These are phyloP conservation scores for Drosophila pandora DNA, from an alignment of 1,140 invertebrate genomes.

Conservation along the genomic window DNA sequence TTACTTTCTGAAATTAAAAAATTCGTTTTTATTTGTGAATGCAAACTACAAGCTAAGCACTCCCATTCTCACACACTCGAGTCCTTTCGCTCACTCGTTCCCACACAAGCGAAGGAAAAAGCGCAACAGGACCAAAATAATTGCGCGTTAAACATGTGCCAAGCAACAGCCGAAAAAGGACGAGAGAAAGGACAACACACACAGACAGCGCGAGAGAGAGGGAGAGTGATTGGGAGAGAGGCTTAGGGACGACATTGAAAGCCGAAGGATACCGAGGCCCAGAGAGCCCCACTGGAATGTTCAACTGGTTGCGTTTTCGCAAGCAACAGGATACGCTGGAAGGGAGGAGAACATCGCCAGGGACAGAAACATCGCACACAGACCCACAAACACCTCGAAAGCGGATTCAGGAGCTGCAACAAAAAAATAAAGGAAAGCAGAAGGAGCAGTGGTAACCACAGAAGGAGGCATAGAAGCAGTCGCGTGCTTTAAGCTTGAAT, in stretches of 20 bases:
- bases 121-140: conserved; percentile 82
- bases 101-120: conserved; percentile 50
- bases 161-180: conserved; percentile 58
- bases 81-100: conserved; percentile 15
- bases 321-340: conserved; percentile 80
- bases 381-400: neutral
- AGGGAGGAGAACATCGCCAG: conserved; percentile 66
- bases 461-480: conserved; percentile 39
- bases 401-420: neutral
- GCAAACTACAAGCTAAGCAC: conserved; percentile 42
- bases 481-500: conserved; percentile 81
- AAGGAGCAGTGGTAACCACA: conserved; percentile 18
- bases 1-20: no score
- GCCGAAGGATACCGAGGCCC: conserved; percentile 52
- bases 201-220: conserved; percentile 9
- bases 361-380: conserved; percentile 61
- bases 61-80: conserved; percentile 11
- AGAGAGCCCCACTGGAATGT: conserved; percentile 65
- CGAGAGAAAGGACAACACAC: neutral
- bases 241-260: conserved; percentile 44
- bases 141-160: conserved; percentile 82
- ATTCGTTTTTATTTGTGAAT: neutral
- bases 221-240: conserved; percentile 22
- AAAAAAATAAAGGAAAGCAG: conserved; percentile 13
- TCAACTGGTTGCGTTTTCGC: conserved; percentile 79